Base-by-base conservation (phyloP, 2,113 vertebrate genomes). In the Platichthys flesus region DNA sequence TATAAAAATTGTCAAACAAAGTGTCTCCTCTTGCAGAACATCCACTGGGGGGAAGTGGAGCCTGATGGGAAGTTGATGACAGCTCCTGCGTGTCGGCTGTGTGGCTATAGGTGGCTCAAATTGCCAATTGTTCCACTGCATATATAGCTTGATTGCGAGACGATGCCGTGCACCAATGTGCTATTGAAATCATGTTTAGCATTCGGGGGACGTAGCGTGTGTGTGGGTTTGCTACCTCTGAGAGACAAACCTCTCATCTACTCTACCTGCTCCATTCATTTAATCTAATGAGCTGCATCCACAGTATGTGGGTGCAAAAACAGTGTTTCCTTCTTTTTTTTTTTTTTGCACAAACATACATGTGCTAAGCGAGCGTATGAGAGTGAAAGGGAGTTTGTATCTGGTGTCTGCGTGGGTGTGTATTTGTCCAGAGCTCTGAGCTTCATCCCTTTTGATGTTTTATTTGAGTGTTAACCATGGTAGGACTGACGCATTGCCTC, bases 381-480 rank as follows among this genome's bases (percentile, higher is more conserved):
- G 71, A 79, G 54, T 60, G 45, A 69, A 69, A 77, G 57, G 47
- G 23, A 57, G 57, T 82, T 79, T 79, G 76, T 73, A 83, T 84
- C 52, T 78, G 77, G 62, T 79, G 52, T 79, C 67, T 88, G 85
- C 18, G 89, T 86, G 87, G 78, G 85, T 80, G 91, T 81, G 79
- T 85, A 56, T 89, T 85, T 84, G 88, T 90, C 76, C 85, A 81
- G 84, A 81, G 91, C 79, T 78, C 65, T 71, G 76, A 82, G 81
- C 83, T 83, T 85, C 79, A 80, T 82, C 79, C 83, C 83, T 82
- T 92, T 93, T 93, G 89, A 92, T 92, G 93, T 90, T 93, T 92
- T 89, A 91, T 92, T 92, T 90, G 86, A 94, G 78, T 78, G 81
- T 90, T 92, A 91, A 88, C 84, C 78, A 85, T 84, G 84, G 83